Percentiles rank a stretch among this genome's conserved stretches.
These are phyloP conservation scores for Pristis pectinata DNA, from an alignment of 2,797 vertebrate species.

Conservation along the genomic window DNA sequence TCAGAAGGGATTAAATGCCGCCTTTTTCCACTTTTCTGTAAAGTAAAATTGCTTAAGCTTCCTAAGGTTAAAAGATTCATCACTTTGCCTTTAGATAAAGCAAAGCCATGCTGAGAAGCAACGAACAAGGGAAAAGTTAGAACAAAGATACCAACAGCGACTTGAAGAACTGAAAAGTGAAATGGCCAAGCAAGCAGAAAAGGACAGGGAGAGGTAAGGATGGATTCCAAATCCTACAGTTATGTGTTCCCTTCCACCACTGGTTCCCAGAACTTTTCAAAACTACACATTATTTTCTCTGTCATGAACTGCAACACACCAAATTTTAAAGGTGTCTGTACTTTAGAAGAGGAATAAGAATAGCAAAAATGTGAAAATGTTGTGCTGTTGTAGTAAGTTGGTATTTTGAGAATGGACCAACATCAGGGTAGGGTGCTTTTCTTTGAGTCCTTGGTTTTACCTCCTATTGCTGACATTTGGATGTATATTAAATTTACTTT, in stretches of 20 bases:
- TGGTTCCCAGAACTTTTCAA: background rate
- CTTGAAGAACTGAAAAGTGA: conserved; percentile 68
- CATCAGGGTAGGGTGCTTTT: background rate
- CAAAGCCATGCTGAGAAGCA: conserved; percentile 73
- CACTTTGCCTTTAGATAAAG: conserved; percentile 61
- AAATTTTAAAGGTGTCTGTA: background rate
- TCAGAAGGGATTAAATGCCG: background rate
- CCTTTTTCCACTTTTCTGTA: background rate
- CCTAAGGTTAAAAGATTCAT: background rate
- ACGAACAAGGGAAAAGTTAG: conserved; percentile 64
- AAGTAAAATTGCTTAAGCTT: background rate
- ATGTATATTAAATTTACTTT: background rate
- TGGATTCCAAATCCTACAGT: background rate
- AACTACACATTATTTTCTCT: background rate
- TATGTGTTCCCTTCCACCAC: background rate
- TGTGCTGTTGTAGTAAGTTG: background rate
- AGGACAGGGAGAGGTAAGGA: conserved; percentile 77
- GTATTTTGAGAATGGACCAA: background rate
- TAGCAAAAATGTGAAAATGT: background rate
- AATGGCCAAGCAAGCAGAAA: conserved; percentile 74
- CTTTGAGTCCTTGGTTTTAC: background rate
- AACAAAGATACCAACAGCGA: conserved; percentile 62
- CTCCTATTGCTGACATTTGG: background rate
- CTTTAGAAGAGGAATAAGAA: background rate
- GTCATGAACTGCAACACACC: background rate